Conservation (phyloP, 2,797 vertebrate species). For the Apodemus agrarius region DNA sequence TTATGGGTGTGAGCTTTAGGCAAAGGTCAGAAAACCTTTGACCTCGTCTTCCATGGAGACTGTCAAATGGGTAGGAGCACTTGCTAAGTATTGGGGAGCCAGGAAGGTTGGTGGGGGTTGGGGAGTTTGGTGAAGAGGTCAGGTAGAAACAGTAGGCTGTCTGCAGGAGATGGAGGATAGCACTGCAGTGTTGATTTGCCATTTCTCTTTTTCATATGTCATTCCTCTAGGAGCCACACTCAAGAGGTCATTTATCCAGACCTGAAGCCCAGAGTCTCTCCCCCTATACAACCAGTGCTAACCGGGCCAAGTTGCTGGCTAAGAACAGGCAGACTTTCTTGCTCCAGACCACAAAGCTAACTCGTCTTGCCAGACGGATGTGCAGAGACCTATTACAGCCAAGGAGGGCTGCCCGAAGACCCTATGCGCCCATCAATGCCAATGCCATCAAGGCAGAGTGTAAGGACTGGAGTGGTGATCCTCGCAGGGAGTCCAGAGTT, state of each 20-base stretch:
- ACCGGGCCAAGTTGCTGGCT: conserved; percentile 95
- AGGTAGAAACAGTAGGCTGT: background rate
- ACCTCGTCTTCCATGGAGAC: background rate
- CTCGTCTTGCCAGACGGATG: conserved; percentile 94
- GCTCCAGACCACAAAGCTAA: conserved; percentile 96
- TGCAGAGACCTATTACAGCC: conserved; percentile 96
- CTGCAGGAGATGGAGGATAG: background rate
- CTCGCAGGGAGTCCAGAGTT: background rate
- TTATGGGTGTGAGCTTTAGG: background rate
- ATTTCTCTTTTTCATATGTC: background rate
- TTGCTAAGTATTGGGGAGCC: background rate
- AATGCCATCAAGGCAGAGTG: conserved; percentile 97
- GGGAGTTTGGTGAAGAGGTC: background rate
- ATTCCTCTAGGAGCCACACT: conserved; percentile 88
- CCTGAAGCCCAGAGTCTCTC: conserved; percentile 95
- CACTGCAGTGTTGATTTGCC: background rate
- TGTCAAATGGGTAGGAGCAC: background rate
- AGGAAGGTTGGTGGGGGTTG: background rate
- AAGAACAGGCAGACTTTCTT: conserved; percentile 97
- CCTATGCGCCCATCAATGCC: conserved; percentile 96
- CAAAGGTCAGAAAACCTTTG: background rate
- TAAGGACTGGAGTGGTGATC: conserved; percentile 80
- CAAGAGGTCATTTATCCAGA: conserved; percentile 91
- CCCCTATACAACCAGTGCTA: conserved; percentile 94
- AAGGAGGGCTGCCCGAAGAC: conserved; percentile 92